phyloP scores from a whole-genome alignment of 2,888 invertebrate genomes.

The Drosophila melanosoma region DNA sequence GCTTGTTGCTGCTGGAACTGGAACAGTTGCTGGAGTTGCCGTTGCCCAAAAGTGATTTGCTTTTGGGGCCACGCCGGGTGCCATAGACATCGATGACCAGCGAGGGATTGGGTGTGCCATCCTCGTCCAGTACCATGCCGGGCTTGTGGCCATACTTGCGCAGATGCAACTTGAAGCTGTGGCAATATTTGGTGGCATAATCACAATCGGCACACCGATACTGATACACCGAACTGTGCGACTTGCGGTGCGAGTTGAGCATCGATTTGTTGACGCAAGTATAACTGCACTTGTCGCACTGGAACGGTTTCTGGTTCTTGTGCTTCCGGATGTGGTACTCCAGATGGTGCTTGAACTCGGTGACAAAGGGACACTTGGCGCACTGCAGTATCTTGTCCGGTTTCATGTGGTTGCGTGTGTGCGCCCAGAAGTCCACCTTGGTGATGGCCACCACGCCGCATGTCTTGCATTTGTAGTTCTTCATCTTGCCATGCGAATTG shows the following conservation, averaged over 20 bases:
- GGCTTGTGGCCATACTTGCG: conserved; percentile 96
- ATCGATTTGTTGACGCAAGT: conserved; percentile 99
- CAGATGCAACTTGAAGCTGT: conserved; percentile 97
- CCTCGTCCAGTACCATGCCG: conserved; percentile 94
- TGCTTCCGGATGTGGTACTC: conserved; percentile 99
- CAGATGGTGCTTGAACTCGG: conserved; percentile 99
- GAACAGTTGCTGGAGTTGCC: conserved; percentile 38
- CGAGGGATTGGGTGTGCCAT: conserved; percentile 94
- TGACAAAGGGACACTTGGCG: conserved; percentile 97
- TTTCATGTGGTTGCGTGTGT: conserved; percentile 95
- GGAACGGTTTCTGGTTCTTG: conserved; percentile 97
- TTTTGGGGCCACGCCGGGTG: conserved; percentile 94
- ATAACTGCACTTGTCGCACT: conserved; percentile 95
- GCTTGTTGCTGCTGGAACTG: conserved; percentile 43
- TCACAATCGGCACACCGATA: conserved; percentile 97
- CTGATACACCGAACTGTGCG: conserved; percentile 96
- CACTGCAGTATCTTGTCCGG: conserved; percentile 96
- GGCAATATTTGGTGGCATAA: conserved; percentile 99
- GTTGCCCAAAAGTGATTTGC: conserved; percentile 81
- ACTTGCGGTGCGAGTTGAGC: conserved; percentile 99
- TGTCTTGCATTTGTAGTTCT: conserved; percentile 96
- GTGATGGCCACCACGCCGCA: conserved; percentile 94
- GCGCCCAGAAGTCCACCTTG: conserved; percentile 97
- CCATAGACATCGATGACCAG: conserved; percentile 96
- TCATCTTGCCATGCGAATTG: conserved; percentile 90